phyloP scores from a whole-genome alignment of 2,888 invertebrate genomes.

The Aphelenchoides bicaudatus region DNA sequence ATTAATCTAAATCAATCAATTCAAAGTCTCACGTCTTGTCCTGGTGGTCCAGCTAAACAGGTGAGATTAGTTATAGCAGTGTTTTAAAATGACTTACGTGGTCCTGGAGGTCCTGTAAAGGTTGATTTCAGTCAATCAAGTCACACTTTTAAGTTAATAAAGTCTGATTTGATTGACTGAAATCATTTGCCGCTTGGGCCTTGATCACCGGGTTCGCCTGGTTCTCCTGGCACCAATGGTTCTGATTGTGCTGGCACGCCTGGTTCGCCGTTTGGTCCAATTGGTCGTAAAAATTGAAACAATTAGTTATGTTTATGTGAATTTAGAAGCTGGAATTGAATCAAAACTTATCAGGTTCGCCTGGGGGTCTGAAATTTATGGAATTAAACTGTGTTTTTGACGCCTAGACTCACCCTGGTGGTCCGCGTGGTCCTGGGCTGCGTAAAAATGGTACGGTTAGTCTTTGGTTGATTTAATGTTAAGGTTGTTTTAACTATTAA shows the following conservation, averaged over 20 bases:
- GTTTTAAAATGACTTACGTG: conserved; percentile 1
- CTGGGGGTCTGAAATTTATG: neutral
- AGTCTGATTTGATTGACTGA: too few relatives aligned
- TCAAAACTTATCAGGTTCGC: neutral
- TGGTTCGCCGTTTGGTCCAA: conserved; percentile 32
- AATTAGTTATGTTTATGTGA: too few relatives aligned
- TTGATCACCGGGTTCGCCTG: conserved; percentile 22
- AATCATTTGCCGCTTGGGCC: conserved; percentile 9
- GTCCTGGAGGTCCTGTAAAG: conserved; percentile 22
- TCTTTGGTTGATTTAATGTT: too few relatives aligned
- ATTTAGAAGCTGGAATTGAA: too few relatives aligned
- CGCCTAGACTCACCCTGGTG: conserved; percentile 22
- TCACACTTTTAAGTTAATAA: neutral
- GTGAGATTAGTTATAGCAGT: conserved; percentile 13
- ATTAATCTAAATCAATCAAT: too few relatives aligned
- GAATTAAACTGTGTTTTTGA: neutral
- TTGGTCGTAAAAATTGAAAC: conserved; percentile 17
- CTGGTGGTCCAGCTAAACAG: conserved; percentile 23
- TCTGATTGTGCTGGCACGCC: conserved; percentile 37
- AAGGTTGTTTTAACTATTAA: too few relatives aligned
- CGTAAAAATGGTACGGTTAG: too few relatives aligned
- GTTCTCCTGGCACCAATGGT: conserved; percentile 38
- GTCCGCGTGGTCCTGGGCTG: conserved; percentile 36
- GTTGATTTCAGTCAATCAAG: conserved; percentile 13
- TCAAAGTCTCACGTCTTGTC: too few relatives aligned